A percentile compares a stretch with the other conserved stretches of the same genome.
These are phyloP conservation scores for Sweltsa coloradensis DNA, from an alignment of 1,140 invertebrate genomes.

Conservation along the genomic window DNA sequence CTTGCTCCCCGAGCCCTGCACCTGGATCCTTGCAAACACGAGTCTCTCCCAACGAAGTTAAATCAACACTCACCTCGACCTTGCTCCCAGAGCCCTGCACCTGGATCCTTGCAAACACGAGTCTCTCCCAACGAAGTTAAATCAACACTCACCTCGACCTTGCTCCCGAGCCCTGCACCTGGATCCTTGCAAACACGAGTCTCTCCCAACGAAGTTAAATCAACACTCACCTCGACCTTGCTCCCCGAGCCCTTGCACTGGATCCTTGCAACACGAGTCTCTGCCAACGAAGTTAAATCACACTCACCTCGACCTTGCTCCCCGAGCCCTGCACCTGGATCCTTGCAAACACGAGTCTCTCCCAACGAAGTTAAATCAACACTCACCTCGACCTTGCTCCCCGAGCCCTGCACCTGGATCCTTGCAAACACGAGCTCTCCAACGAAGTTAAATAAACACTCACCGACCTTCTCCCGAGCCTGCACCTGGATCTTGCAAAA, in stretches of 20 bases:
- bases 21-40: conserved; percentile 54
- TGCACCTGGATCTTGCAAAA: too few relatives aligned
- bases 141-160: conserved; percentile 31
- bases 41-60: too few relatives aligned
- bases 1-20: conserved; percentile 39
- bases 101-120: conserved; percentile 58
- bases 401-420: conserved; percentile 41
- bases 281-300: too few relatives aligned
- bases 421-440: conserved; percentile 61
- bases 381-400: conserved; percentile 35
- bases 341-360: conserved; percentile 61
- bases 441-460: too few relatives aligned
- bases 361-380: too few relatives aligned
- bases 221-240: conserved; percentile 33
- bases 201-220: too few relatives aligned
- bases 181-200: conserved; percentile 56
- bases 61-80: conserved; percentile 30
- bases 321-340: conserved; percentile 43
- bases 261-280: conserved; percentile 56
- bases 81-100: conserved; percentile 40
- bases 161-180: conserved; percentile 43
- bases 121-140: too few relatives aligned
- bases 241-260: conserved; percentile 41
- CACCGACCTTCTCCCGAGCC: too few relatives aligned
- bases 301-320: conserved; percentile 33